Percentiles rank a stretch among this genome's conserved stretches.
phyloP scores from a whole-genome alignment of 2,113 vertebrate species.

The Monopterus albus region DNA sequence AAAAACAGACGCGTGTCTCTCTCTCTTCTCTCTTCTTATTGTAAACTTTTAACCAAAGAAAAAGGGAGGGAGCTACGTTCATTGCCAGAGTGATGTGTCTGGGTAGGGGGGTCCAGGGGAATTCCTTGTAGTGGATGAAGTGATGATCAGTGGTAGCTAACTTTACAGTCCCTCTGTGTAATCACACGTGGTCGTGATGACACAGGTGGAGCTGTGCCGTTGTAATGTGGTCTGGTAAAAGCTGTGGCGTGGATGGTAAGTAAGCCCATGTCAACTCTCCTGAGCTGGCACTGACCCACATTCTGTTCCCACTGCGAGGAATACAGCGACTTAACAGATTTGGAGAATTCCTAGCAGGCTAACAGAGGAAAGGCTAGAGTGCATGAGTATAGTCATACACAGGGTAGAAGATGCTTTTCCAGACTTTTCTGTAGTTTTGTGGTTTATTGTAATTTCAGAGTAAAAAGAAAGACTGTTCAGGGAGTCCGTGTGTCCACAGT shows the following conservation, averaged over 20 bases:
- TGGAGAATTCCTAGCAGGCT: constrained; percentile 50
- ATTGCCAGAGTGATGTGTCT: too few species aligned
- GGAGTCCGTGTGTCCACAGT: background rate
- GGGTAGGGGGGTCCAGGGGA: background rate
- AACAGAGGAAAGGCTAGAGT: background rate
- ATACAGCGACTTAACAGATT: constrained; percentile 56
- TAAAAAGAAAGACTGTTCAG: background rate
- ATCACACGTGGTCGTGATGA: constrained; percentile 31
- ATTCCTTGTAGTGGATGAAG: too few species aligned
- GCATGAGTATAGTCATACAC: too few species aligned
- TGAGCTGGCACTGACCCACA: constrained; percentile 80
- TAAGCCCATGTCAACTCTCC: constrained; percentile 64
- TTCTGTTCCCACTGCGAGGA: constrained; percentile 69
- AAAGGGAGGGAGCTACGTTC: background rate
- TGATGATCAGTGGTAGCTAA: background rate
- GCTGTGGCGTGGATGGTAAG: constrained; percentile 47
- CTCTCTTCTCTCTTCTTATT: background rate
- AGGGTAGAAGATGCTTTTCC: too few species aligned
- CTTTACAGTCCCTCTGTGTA: background rate
- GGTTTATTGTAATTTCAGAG: too few species aligned
- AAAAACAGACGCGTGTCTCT: background rate
- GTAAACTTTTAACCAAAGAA: background rate
- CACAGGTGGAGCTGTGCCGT: background rate
- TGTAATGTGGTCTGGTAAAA: constrained; percentile 33
- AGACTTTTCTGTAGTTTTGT: too few species aligned